Evolutionary conservation across 2,797 vertebrate species (phyloP), one percentile per base, ranked within the genome.

Genomic region (Rhinoraja longicauda): DNA sequence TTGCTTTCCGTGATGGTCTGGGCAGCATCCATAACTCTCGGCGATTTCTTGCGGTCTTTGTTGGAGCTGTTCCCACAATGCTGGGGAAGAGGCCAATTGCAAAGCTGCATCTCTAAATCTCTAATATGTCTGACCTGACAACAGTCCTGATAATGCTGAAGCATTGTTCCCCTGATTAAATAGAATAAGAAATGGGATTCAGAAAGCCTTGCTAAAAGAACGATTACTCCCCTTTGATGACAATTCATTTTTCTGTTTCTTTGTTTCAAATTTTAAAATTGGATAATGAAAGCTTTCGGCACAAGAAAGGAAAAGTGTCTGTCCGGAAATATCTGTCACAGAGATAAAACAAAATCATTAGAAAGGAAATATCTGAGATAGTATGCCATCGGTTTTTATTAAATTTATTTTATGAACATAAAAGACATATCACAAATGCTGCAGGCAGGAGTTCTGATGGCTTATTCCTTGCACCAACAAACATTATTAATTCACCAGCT

Each of bases 401-500:
- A 88, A 92, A 75, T 53, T 73, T 53, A 39, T n/a, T 92, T 92
- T 26, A 75, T n/a, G 24, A 45, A 70, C 53, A 73, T 53, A 92
- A 92, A 92, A 45, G 36, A 75, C 72, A 70, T 29, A 57, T 92
- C 70, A 73, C 39, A 75, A 73, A 8, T n/a, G 90, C 45, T 29
- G 57, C 67, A 64, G 84, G 84, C 62, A 36, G n/a, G 84, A 36
- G 62, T 64, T 88, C 64, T 88, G 84, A 67, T 67, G 36, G 36
- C 70, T 39, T 75, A 73, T 73, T 92, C 67, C 70, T 92, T 92
- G 39, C 39, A 39, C 84, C 62, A 88, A 36, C 70, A 45, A 92
- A 92, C 90, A 73, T 75, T 92, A 92, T 92, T 92, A 57, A 57
- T 75, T 75, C 90, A 92, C 72, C 39, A 45, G 72, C 90, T 53